Evolutionary conservation across 2,888 invertebrate species (phyloP), one percentile per base, ranked within the genome.

Genomic region (Acronicta psi): DNA sequence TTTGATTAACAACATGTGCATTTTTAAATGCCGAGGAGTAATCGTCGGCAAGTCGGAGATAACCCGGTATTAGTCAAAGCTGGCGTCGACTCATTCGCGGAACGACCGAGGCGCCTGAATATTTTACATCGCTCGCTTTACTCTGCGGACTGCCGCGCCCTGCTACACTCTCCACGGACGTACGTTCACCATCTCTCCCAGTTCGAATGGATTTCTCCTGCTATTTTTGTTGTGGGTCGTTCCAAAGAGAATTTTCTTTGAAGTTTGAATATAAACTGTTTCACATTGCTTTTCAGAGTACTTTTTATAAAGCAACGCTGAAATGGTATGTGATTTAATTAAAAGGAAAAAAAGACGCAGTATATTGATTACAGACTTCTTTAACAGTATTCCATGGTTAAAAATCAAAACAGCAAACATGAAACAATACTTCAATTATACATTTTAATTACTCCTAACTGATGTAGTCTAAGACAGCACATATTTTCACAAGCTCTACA

Each of bases 31-130:
- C 8, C 18, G 38, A 17, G 14, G 23, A 44, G 14, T 59, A 55
- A 58, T 45, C 7, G 25, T 58, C 9, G 16, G 43, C 38, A 31
- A 42, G 16, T n/a, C 49, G 17, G 11, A 49, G 40, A 59, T 46
- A 54, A 46, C 36, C 31, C 11, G 34, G 31, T 38, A 59, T 67
- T 47, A 64, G 46, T 43, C 36, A 58, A 57, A 64, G 36, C 59
- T 51, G 29, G 20, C 16, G 59, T 43, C 52, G 47, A 31, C 55
- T 55, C 55, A 36, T 54, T 61, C 29, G 20, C 17, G 47, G 47
- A 58, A 58, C 53, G 43, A 45, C 60, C 42, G 34, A 37, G 38
- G 17, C 40, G 50, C 17, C 46, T 75, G 64, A 75, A 75, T 73
- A 73, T 73, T 74, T 73, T 53, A 75, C 45, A 34, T 10, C 40